Evolutionary conservation across 1,140 invertebrate species (phyloP), one percentile per base, ranked within the genome.

Genomic region (Sinella curviseta): DNA sequence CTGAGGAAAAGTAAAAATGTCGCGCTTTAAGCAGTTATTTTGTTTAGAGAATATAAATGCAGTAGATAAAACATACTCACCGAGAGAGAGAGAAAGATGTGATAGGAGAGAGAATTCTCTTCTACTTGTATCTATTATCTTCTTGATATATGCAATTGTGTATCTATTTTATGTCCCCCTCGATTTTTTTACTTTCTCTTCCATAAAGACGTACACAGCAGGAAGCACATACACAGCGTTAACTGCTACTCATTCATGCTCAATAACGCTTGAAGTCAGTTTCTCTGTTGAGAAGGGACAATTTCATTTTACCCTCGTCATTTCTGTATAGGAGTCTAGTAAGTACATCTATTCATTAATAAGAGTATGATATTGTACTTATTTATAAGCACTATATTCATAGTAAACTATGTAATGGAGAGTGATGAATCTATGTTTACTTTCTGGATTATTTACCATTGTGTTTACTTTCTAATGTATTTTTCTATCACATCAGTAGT

Each of bases 371-470:
- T n/a, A n/a, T n/a, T n/a, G n/a, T n/a, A n/a, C n/a, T n/a, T n/a
- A n/a, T n/a, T n/a, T n/a, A n/a, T n/a, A n/a, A n/a, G n/a, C n/a
- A n/a, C n/a, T n/a, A n/a, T n/a, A n/a, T n/a, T n/a, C n/a, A n/a
- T n/a, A n/a, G n/a, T n/a, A n/a, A n/a, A n/a, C n/a, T n/a, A 4
- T 70, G 65, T 14, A 70, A 70, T 70, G 65, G 8, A 70, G 24
- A 31, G 3, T 17, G 4, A 17, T 48, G 14, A 60, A 16, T 8
- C 31, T 24, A 33, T 70, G 65, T 70, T 70, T 70, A 24, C 65
- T 70, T 70, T 70, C 65, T 8, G 65, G 65, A 24, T 70, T 70
- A 14, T 70, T 70, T 70, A 33, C 31, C 65, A 70, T 33, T 33
- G 28, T 70, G 24, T 70, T 70, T 70, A 33, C 26, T 65, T n/a